A percentile compares a stretch with the other conserved stretches of the same genome.
Evolutionary conservation across 2,797 vertebrate genomes (phyloP).

Genomic region (Acanthurus lineatus): DNA sequence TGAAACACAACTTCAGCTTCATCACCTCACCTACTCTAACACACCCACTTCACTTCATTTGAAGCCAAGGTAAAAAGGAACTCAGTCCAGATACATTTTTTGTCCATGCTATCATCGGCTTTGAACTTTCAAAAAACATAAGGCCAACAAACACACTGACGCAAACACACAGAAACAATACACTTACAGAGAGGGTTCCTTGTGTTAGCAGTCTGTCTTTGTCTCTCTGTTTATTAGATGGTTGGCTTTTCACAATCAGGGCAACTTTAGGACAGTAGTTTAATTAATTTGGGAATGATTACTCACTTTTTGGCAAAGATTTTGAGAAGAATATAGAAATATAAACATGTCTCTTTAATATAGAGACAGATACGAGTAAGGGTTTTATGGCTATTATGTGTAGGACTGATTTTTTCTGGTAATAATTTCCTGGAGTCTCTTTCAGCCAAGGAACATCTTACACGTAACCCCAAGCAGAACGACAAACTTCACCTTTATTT

Average conservation of each 20-base stretch:
- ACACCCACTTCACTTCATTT: background rate
- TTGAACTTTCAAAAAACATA: background rate
- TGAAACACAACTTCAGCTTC: background rate
- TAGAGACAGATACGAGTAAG: too few species aligned
- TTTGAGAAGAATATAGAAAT: too few species aligned
- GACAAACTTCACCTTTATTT: too few species aligned
- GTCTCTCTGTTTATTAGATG: too few species aligned
- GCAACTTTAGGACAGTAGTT: background rate
- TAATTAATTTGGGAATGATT: background rate
- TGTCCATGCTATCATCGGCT: slow-evolving; percentile 7
- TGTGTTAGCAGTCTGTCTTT: background rate
- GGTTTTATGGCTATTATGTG: too few species aligned
- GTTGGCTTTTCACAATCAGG: slow-evolving; percentile 12
- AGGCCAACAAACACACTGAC: background rate
- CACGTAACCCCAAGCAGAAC: too few species aligned
- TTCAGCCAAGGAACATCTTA: too few species aligned
- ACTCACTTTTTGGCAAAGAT: background rate
- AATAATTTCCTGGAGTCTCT: too few species aligned
- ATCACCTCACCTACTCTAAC: background rate
- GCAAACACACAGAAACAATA: background rate
- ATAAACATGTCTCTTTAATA: too few species aligned
- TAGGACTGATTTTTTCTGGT: too few species aligned
- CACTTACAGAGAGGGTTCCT: background rate
- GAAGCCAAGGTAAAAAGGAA: slow-evolving; percentile 12
- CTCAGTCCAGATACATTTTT: background rate